Base-by-base conservation (phyloP, 2,113 vertebrate genomes). In the Lamprologus ornatipinnis region DNA sequence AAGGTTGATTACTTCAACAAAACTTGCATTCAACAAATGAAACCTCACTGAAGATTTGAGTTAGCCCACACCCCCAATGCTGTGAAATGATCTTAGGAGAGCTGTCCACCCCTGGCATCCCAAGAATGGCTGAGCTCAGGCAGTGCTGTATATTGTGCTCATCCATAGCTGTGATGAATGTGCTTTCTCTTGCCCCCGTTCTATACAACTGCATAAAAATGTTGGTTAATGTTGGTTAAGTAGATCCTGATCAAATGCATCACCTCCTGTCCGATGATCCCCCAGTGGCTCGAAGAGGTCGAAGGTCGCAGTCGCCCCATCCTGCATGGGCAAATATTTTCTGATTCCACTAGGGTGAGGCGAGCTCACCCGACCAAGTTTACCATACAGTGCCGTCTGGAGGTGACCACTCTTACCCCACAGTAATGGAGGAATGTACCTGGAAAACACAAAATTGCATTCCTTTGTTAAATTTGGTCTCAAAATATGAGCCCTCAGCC, bases 401-500 rank as follows among this genome's bases (percentile, higher is more conserved):
- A 99, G 97, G 90, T 99, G 99, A 70, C 99, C 98, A 13, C 98
- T 99, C 91, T 99, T 99, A 2, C 98, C 98, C 98, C 99, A 99
- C 83, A 99, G 96, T 82, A 99, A 89, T 1, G 99, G 99, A 83
- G 99, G 98, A 94, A 99, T 97, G 94, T 99, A 99, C 93, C 99
- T 99, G 91, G 3, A 82, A 78, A 82, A 93, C n/a, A 96, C 89
- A 92, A 26, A 53, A 14, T 17, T 3, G 5, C 8, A 63, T 15
- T 51, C 6, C 80, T 40, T 10, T 45, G 7, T 84, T 40, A 82
- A 54, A 83, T 81, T 13, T 51, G 9, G 86, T 42, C 4, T 7
- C 9, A 5, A 87, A 79, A 81, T 19, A 83, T 40, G 31, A 84
- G 19, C 14, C 11, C 21, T 40, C 35, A 5, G 21, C 12, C 37